These are phyloP conservation scores for Hucho hucho DNA, from an alignment of 2,113 vertebrate species.

Conservation along the genomic window DNA sequence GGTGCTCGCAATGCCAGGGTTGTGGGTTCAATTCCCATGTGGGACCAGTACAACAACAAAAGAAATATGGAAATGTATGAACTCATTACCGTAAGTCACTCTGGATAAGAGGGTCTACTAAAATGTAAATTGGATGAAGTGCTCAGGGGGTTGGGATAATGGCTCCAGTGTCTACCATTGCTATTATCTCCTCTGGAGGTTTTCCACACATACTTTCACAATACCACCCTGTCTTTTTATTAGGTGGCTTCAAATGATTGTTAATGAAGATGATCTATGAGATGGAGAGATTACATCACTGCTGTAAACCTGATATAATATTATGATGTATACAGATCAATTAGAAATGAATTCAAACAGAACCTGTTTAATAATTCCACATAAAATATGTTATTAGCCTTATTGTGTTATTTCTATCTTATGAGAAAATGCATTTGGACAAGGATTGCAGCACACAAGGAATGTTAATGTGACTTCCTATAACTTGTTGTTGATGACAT, in stretches of 20 bases:
- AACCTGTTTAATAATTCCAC: neutral
- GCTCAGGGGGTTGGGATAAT: too few relatives aligned
- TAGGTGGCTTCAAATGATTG: slow-evolving; percentile 13
- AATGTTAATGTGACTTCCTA: too few relatives aligned
- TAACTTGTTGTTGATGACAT: too few relatives aligned
- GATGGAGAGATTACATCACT: slow-evolving; percentile 27
- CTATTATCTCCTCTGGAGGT: neutral
- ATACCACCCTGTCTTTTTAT: neutral
- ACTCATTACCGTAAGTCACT: too few relatives aligned
- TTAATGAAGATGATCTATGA: slow-evolving; percentile 20
- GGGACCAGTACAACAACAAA: too few relatives aligned
- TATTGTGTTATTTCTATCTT: neutral
- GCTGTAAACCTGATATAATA: slow-evolving; percentile 13
- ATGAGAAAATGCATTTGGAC: too few relatives aligned
- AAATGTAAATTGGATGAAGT: too few relatives aligned
- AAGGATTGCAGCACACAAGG: too few relatives aligned
- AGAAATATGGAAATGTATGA: too few relatives aligned
- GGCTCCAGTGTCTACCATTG: neutral
- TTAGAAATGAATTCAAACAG: neutral
- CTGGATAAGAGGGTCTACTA: too few relatives aligned
- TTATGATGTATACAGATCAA: slow-evolving; percentile 7
- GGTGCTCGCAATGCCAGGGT: too few relatives aligned
- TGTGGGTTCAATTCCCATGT: too few relatives aligned
- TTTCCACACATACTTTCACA: neutral
- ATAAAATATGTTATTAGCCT: slow-evolving; percentile 1